Base-by-base conservation (phyloP, 2,888 invertebrate genomes). In the Gari tellinella region DNA sequence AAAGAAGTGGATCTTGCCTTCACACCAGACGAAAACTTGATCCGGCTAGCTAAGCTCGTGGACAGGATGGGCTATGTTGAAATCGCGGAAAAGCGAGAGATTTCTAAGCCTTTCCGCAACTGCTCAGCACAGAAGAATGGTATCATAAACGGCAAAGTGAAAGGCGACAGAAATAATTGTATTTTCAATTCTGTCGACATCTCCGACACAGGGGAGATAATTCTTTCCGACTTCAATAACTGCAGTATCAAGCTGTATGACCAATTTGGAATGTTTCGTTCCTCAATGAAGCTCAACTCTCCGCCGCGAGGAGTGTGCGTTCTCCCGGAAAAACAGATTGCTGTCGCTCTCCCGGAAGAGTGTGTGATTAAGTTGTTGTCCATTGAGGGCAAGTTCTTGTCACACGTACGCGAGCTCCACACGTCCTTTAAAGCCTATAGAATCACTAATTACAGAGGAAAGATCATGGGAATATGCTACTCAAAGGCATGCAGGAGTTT, bases 151-250 rank as follows among this genome's bases (percentile, higher is more conserved):
- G 79, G 68, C 1, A 79, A 79, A 40, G 56, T 79, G 4, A 75
- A 72, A 43, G 79, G 79, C 21, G 79, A 79, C 41, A 41, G 69
- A 17, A 75, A 79, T 49, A 67, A 67, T 26, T 70, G 75, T 37
- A 79, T 79, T 49, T 72, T 79, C 56, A 79, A 79, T 37, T 72
- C 79, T 0, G 69, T 79, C 17, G 79, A 79, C 53, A 69, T 79
- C n/a, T 56, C 65, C 3, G 79, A 79, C 2, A 52, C 65, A 2
- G 79, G 79, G 1, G 79, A 79, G 4, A 56, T 79, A n/a, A 65
- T 79, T 37, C 15, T 79, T 19, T 79, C 79, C 3, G 79, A 79
- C 49, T 79, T 75, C 65, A 79, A 79, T 56, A 79, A 79, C 55
- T 66, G 67, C 38, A 31, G 61, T n/a, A 63, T 79, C 14, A 79